Evolutionary conservation across 2,113 vertebrate species (phyloP), one percentile per base, ranked within the genome.

Genomic region (Acrocephalus kingi): DNA sequence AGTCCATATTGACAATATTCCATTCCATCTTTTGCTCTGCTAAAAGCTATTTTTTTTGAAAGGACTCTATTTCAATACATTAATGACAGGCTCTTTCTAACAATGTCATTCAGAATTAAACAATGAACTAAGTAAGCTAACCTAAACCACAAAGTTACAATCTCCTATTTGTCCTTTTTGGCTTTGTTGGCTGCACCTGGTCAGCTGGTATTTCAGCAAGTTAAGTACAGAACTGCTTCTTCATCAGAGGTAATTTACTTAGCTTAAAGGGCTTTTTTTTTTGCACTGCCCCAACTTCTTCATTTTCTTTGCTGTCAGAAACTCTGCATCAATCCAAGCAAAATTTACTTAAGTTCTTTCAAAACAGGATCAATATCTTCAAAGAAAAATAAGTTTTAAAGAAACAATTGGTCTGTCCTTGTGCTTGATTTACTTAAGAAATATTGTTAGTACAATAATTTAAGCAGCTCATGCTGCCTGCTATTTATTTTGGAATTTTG

Each of bases 371-470:
- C 21, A 75, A 7, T 79, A 63, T 27, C 12, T 59, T 84, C 59
- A 78, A 76, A 69, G 13, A 59, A 85, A 67, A 79, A 45, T 7
- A 59, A 49, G 2, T 37, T 48, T 55, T 49, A 48, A 75, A 64
- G 10, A 77, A 78, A 45, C 0, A 2, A 22, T 43, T 1, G 0
- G 1, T 67, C 20, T 84, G 21, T 54, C 18, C 14, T 87, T 0
- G 0, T 82, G 27, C 23, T 84, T 89, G 19, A 52, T 87, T 89
- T 49, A 33, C 33, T 69, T 77, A 56, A 35, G 15, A 82, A 63
- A 45, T 84, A 14, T 16, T 43, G 21, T 55, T 56, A 54, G 7
- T 61, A 11, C 14, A 35, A 8, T 81, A 59, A 45, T 61, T 69
- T 46, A 80, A 74, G 30, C 12, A 33, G 23, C 46, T 93, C 21